Percentiles rank a stretch among this genome's conserved stretches.
These are phyloP conservation scores for Lasioglossum vierecki DNA, from an alignment of 2,888 invertebrate genomes.

Conservation along the genomic window DNA sequence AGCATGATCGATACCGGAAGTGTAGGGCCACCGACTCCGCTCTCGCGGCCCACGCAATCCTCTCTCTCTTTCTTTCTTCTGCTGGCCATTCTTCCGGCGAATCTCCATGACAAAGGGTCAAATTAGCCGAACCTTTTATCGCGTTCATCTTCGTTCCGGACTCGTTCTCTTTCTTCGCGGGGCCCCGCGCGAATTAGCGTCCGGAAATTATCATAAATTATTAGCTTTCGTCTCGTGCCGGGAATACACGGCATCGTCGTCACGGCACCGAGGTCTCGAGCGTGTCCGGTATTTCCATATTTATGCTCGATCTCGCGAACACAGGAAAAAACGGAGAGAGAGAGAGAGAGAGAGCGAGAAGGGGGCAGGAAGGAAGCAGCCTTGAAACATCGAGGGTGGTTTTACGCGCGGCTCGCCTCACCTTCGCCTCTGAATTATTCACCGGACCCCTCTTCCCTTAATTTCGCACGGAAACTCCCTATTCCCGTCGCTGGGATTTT, in stretches of 20 bases:
- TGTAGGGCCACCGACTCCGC: background rate
- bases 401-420: conserved; percentile 53
- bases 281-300: conserved; percentile 68
- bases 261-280: conserved; percentile 5
- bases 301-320: conserved; percentile 53
- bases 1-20: conserved; percentile 35
- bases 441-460: conserved; percentile 49
- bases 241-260: background rate
- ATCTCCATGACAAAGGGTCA: conserved; percentile 65
- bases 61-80: conserved; percentile 17
- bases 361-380: conserved; percentile 26
- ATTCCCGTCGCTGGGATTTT: conserved; percentile 3
- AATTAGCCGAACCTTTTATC: conserved; percentile 59
- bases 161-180: conserved; percentile 22
- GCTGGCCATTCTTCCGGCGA: conserved; percentile 36
- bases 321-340: conserved; percentile 10
- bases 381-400: conserved; percentile 40
- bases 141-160: conserved; percentile 32
- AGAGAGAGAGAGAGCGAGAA: background rate
- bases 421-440: conserved; percentile 63
- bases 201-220: conserved; percentile 74
- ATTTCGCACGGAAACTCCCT: conserved; percentile 44
- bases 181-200: conserved; percentile 65
- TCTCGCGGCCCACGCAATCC: conserved; percentile 1
- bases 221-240: conserved; percentile 51